A percentile compares a stretch with the other conserved stretches of the same genome.
Evolutionary conservation across 2,888 invertebrate genomes (phyloP).

Genomic region (Petrophora chlorosata): DNA sequence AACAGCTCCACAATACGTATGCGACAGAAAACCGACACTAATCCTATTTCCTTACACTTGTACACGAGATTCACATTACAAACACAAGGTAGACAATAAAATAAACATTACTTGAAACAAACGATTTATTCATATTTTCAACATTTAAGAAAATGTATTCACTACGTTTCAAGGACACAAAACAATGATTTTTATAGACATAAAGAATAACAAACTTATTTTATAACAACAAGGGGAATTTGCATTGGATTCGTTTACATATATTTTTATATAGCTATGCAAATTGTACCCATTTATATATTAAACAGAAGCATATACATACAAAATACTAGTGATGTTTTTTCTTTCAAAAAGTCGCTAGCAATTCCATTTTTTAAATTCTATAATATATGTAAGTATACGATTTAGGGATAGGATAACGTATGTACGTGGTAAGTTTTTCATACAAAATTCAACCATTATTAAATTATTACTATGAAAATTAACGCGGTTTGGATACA

Average conservation of each 20-base stretch:
- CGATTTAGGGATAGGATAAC: too few relatives aligned
- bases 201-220: constrained; percentile 37
- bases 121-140: constrained; percentile 63
- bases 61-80: neutral
- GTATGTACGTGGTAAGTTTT: too few relatives aligned
- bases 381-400: too few relatives aligned
- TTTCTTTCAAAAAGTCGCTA: neutral
- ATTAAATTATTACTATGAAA: too few relatives aligned
- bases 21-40: too few relatives aligned
- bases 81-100: constrained; percentile 37
- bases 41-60: too few relatives aligned
- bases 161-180: constrained; percentile 47
- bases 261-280: constrained; percentile 17
- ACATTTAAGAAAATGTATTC: constrained; percentile 50
- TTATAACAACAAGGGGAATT: constrained; percentile 38
- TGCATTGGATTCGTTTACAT: constrained; percentile 41
- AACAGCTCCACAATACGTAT: too few relatives aligned
- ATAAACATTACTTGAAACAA: constrained; percentile 58
- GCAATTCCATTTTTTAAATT: neutral
- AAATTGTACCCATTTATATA: constrained; percentile 33
- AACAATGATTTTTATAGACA: constrained; percentile 20
- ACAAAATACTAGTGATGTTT: neutral
- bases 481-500: too few relatives aligned
- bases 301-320: constrained; percentile 33
- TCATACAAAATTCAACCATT: too few relatives aligned